Base-by-base conservation (phyloP, 2,797 vertebrate species). In the Sebastes miniatus region DNA sequence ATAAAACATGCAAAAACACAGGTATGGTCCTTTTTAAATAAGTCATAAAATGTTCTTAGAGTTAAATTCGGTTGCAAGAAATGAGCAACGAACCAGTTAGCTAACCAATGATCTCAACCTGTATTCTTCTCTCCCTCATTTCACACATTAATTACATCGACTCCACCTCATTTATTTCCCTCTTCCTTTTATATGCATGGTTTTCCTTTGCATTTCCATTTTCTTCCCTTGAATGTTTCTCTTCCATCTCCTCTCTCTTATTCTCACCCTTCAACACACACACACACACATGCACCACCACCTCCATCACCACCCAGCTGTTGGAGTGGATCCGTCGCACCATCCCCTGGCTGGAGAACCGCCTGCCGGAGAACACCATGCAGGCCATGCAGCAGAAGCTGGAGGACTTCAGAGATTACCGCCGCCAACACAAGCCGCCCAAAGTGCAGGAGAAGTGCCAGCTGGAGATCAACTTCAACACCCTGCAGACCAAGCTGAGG, bases 401-500 rank as follows among this genome's bases (percentile, higher is more conserved):
- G 91, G 98, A 99, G 94, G 98, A 99, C 87, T 99, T 99, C 90
- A 91, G 98, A 12, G 98, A 98, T 90, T 99, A 99, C 83, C 96
- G 98, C 16, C 98, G 98, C 61, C 95, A 97, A 81, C 98, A 99
- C 95, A 99, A 99, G 88, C 98, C 98, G 0, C 98, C 98, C 74
- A 99, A 99, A 87, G 98, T 99, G 81, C 98, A 99, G 91, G 98
- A 99, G 93, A 99, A 99, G 93, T 99, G 98, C 93, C 98, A 99
- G 88, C 96, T 99, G 88, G 98, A 99, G 96, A 99, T 99, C 95
- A 99, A 98, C 92, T 99, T 99, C 95, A 99, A 99, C 95, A 99
- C 98, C 2, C 94, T 99, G 93, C 98, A 99, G 95, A 99, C 98
- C 88, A 99, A 99, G 84, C 97, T 99, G 83, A 92, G 98, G 61